Percentiles rank a stretch among this genome's conserved stretches.
These are phyloP conservation scores for Choloepus didactylus DNA, from an alignment of 2,797 vertebrate species.

Conservation along the genomic window DNA sequence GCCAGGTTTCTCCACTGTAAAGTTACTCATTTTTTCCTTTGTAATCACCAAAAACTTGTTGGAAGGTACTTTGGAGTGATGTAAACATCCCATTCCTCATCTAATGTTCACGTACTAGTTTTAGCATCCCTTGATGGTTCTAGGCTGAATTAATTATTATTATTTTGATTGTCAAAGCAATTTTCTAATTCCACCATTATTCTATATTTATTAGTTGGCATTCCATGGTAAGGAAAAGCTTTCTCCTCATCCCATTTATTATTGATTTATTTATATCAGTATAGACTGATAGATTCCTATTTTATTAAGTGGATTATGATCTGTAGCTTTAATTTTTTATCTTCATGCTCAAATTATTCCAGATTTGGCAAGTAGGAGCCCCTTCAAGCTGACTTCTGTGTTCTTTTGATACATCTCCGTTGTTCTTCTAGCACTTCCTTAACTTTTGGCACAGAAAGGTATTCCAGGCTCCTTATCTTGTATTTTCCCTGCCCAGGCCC, in stretches of 20 bases:
- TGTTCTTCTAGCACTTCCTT: not conserved
- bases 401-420: not conserved
- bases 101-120: not conserved
- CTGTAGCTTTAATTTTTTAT: not conserved
- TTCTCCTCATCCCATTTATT: not conserved
- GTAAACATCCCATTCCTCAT: not conserved
- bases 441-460: not conserved
- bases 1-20: not conserved
- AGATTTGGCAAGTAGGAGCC: not conserved
- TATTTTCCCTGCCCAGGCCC: not conserved
- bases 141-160: not conserved
- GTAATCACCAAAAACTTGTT: constrained; percentile 25
- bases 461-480: not conserved
- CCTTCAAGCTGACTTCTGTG: not conserved
- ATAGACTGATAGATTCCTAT: not conserved
- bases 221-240: not conserved
- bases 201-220: constrained; percentile 18
- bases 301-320: not conserved
- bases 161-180: not conserved
- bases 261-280: constrained; percentile 33
- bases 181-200: constrained; percentile 29
- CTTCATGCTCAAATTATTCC: not conserved
- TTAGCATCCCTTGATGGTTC: not conserved
- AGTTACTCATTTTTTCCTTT: not conserved
- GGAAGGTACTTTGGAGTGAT: not conserved